Evolutionary conservation across 2,888 invertebrate genomes (phyloP).

Genomic region (Microplitis deprimator): DNA sequence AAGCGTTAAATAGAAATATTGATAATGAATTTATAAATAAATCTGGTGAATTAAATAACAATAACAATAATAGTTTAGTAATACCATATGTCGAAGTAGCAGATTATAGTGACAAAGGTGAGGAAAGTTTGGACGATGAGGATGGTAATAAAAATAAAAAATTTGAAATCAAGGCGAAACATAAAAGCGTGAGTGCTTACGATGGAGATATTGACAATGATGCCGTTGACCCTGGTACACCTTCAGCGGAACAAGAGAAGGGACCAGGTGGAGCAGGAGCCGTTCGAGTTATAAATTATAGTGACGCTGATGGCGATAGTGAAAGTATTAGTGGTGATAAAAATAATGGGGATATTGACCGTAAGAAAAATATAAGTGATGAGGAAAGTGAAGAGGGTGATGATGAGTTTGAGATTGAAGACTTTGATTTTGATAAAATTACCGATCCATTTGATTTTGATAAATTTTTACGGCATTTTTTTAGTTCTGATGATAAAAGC

Average conservation of each 20-base stretch:
- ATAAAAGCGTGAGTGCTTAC: slow-evolving; percentile 4
- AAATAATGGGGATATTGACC: slow-evolving; percentile 24
- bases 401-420: slow-evolving; percentile 39
- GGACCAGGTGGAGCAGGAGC: slow-evolving; percentile 29
- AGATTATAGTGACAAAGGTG: slow-evolving; percentile 59
- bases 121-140: slow-evolving; percentile 58
- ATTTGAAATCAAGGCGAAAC: slow-evolving; percentile 34
- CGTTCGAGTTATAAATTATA: slow-evolving; percentile 4
- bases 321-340: background rate
- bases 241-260: slow-evolving; percentile 39
- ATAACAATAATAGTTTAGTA: slow-evolving; percentile 54
- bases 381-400: slow-evolving; percentile 23
- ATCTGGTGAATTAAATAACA: slow-evolving; percentile 34
- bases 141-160: slow-evolving; percentile 46
- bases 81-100: slow-evolving; percentile 63
- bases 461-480: slow-evolving; percentile 48
- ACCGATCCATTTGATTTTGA: slow-evolving; percentile 58
- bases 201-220: slow-evolving; percentile 43
- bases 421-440: slow-evolving; percentile 59
- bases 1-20: slow-evolving; percentile 34
- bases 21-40: slow-evolving; percentile 15
- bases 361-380: slow-evolving; percentile 12
- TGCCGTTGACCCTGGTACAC: slow-evolving; percentile 52
- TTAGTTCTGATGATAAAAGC: slow-evolving; percentile 35
- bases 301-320: slow-evolving; percentile 24